Percentiles rank a stretch among this genome's conserved stretches.
Conservation (phyloP, 2,113 vertebrate genomes). For the Dipodomys stephensi region DNA sequence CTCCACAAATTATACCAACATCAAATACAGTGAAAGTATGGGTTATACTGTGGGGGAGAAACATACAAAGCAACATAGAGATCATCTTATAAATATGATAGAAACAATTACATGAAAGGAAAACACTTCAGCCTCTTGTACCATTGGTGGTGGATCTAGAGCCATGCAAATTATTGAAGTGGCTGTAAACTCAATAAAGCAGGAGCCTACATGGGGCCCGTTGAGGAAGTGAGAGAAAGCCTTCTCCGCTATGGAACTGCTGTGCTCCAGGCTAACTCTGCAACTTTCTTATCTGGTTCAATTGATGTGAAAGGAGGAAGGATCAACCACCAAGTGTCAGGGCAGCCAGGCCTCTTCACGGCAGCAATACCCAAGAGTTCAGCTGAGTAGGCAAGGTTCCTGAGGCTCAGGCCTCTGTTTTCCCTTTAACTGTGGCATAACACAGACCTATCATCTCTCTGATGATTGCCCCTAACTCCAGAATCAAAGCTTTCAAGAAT, state of each 20-base stretch:
- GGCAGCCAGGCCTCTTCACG: background rate
- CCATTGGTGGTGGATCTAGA: background rate
- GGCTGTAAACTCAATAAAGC: background rate
- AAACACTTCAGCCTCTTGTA: background rate
- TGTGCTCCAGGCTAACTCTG: background rate
- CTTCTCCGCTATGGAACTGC: background rate
- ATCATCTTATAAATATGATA: too few species aligned
- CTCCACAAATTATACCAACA: too few species aligned
- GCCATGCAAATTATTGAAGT: background rate
- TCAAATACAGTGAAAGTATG: too few species aligned
- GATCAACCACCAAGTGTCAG: background rate
- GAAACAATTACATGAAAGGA: too few species aligned
- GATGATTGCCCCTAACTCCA: background rate
- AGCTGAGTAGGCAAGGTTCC: background rate
- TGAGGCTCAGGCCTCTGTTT: background rate
- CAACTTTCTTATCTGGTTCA: background rate
- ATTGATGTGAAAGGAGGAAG: background rate
- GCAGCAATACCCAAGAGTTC: background rate
- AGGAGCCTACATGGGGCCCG: background rate
- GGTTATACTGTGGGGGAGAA: too few species aligned
- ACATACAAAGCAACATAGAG: too few species aligned
- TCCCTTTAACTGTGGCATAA: background rate
- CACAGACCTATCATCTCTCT: background rate
- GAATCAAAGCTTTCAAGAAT: conserved; percentile 19
- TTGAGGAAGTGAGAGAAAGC: background rate